These are phyloP conservation scores for Sipunculus nudus DNA, from an alignment of 2,888 invertebrate species.

Conservation along the genomic window DNA sequence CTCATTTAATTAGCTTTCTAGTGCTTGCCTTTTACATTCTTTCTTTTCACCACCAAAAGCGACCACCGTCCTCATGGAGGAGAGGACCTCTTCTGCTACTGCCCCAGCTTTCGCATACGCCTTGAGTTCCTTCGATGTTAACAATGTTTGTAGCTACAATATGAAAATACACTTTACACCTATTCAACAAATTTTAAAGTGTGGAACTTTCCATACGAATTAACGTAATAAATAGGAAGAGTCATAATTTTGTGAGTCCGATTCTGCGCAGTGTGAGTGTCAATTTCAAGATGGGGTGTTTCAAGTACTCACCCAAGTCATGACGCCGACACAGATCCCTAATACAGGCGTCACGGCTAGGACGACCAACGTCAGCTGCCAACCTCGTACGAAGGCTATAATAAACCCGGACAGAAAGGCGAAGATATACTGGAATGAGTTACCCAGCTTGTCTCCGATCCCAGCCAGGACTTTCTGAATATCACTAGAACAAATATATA, in stretches of 20 bases:
- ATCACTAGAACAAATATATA: slow-evolving; percentile 68
- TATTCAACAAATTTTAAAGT: too few relatives aligned
- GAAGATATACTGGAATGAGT: slow-evolving; percentile 77
- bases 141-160: slow-evolving; percentile 63
- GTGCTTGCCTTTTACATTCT: slow-evolving; percentile 72
- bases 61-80: slow-evolving; percentile 60
- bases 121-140: slow-evolving; percentile 56
- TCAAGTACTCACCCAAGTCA: slow-evolving; percentile 75
- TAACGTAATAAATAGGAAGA: too few relatives aligned
- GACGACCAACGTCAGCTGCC: slow-evolving; percentile 83
- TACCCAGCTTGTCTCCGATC: slow-evolving; percentile 82
- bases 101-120: slow-evolving; percentile 72
- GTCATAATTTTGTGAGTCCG: too few relatives aligned
- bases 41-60: slow-evolving; percentile 60
- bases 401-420: slow-evolving; percentile 77
- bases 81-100: slow-evolving; percentile 60
- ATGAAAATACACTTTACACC: too few relatives aligned
- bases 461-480: slow-evolving; percentile 78
- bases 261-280: too few relatives aligned
- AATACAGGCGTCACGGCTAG: slow-evolving; percentile 80
- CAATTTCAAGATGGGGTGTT: too few relatives aligned
- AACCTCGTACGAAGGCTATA: slow-evolving; percentile 80
- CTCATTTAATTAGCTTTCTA: too few relatives aligned
- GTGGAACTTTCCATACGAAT: too few relatives aligned
- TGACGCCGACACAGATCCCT: slow-evolving; percentile 77